Conservation (phyloP, 2,113 vertebrate species). For the Hemibagrus wyckioides region DNA sequence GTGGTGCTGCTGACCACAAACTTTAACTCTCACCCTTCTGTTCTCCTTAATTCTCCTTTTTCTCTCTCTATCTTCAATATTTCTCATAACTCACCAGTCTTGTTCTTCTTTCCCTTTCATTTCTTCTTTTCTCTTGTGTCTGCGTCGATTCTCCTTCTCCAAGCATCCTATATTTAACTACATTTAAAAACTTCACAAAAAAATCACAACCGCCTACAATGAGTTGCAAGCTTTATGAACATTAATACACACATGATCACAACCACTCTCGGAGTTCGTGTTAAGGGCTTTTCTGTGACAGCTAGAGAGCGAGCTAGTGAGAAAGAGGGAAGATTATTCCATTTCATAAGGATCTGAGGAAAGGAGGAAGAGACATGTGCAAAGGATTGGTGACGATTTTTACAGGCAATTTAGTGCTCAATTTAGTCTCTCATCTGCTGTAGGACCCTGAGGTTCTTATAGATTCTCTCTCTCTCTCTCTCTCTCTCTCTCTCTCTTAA, state of each 20-base stretch:
- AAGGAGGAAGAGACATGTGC: constrained; percentile 43
- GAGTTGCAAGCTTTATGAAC: neutral
- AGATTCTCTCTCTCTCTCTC: neutral
- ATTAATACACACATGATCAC: neutral
- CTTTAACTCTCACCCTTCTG: constrained; percentile 60
- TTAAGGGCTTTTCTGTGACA: constrained; percentile 51
- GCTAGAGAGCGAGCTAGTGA: constrained; percentile 53
- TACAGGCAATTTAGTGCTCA: constrained; percentile 63
- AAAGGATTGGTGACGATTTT: constrained; percentile 56
- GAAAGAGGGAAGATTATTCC: constrained; percentile 59
- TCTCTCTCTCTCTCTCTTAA: neutral
- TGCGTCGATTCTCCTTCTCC: constrained; percentile 31
- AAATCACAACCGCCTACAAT: neutral
- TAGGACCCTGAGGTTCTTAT: constrained; percentile 50
- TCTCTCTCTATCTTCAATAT: neutral
- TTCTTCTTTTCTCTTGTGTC: neutral
- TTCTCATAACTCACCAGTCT: constrained; percentile 8
- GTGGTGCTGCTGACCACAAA: constrained; percentile 78
- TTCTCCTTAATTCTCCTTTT: constrained; percentile 32
- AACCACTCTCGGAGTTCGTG: neutral
- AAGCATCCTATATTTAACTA: neutral
- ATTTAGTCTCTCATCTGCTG: constrained; percentile 57
- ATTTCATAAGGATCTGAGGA: constrained; percentile 67
- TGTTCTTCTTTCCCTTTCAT: neutral
- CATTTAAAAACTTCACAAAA: neutral